Evolutionary conservation across 23 tunicate species (phyloP).

Genomic region (Styela clava): DNA sequence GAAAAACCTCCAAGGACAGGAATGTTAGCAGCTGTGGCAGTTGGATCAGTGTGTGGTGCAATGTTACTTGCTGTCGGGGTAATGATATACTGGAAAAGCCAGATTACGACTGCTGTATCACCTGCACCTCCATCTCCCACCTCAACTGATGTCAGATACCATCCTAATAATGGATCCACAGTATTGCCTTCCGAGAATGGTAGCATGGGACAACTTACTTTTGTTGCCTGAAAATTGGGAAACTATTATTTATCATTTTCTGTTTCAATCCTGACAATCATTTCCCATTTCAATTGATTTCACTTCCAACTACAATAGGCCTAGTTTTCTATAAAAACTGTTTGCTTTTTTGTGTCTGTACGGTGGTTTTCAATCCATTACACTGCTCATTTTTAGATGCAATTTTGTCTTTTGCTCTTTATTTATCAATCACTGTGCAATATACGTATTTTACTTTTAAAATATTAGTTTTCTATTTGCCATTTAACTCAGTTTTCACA

Average conservation of each 20-base stretch:
- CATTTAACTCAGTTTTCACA: not conserved
- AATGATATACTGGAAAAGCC: conserved; percentile 63
- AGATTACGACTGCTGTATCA: conserved; percentile 41
- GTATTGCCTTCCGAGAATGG: conserved; percentile 60
- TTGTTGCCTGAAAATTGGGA: not conserved
- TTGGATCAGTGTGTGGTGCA: conserved; percentile 53
- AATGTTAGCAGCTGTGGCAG: conserved; percentile 48
- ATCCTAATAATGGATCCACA: conserved; percentile 33
- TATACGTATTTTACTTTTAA: not conserved
- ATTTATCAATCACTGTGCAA: not conserved
- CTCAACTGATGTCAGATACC: conserved; percentile 44
- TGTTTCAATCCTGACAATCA: too few species aligned
- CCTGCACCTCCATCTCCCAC: conserved; percentile 51
- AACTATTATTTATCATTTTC: too few species aligned
- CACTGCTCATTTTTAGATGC: not conserved
- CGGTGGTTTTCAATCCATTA: too few species aligned
- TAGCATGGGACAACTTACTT: conserved; percentile 58
- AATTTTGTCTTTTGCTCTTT: not conserved
- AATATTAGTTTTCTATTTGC: not conserved
- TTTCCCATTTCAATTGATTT: too few species aligned
- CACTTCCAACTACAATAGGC: too few species aligned
- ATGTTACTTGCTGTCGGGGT: conserved; percentile 51
- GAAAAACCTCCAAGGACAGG: conserved; percentile 29
- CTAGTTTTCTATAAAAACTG: too few species aligned
- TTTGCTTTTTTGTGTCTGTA: too few species aligned